A percentile compares a stretch with the other conserved stretches of the same genome.
Evolutionary conservation across 2,113 vertebrate genomes (phyloP).

Genomic region (Montifringilla adamsi): DNA sequence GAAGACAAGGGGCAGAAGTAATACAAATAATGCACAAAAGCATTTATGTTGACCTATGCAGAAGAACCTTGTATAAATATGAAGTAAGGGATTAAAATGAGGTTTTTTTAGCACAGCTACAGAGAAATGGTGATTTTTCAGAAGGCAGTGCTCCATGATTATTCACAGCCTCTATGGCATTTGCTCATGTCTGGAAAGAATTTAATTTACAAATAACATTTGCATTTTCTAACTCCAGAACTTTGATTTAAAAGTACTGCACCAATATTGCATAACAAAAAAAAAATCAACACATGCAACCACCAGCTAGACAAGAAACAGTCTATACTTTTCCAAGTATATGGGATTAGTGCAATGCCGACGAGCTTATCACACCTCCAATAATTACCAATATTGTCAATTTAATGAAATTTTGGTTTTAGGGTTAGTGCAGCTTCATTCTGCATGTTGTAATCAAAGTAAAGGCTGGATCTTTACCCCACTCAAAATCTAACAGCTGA

Average conservation of each 20-base stretch:
- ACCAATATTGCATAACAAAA: not conserved
- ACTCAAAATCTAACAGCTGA: not conserved
- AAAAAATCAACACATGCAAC: not conserved
- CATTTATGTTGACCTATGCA: not conserved
- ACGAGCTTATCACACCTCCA: not conserved
- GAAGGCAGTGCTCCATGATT: not conserved
- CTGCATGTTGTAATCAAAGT: not conserved
- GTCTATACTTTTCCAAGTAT: not conserved
- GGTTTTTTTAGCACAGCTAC: not conserved
- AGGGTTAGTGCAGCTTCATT: not conserved
- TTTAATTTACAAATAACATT: not conserved
- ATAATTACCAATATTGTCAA: not conserved
- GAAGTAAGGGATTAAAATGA: not conserved
- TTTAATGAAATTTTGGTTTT: not conserved
- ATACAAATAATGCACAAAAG: not conserved
- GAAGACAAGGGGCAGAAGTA: not conserved
- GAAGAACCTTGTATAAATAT: not conserved
- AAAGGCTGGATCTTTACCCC: not conserved
- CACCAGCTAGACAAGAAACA: not conserved
- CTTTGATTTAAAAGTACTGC: not conserved
- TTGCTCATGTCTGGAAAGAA: not conserved
- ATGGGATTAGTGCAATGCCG: not conserved
- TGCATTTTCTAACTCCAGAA: not conserved
- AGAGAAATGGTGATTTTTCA: not conserved
- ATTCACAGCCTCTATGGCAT: not conserved